These are phyloP conservation scores for Micrasema minimum DNA, from an alignment of 1,140 invertebrate species.

Conservation along the genomic window DNA sequence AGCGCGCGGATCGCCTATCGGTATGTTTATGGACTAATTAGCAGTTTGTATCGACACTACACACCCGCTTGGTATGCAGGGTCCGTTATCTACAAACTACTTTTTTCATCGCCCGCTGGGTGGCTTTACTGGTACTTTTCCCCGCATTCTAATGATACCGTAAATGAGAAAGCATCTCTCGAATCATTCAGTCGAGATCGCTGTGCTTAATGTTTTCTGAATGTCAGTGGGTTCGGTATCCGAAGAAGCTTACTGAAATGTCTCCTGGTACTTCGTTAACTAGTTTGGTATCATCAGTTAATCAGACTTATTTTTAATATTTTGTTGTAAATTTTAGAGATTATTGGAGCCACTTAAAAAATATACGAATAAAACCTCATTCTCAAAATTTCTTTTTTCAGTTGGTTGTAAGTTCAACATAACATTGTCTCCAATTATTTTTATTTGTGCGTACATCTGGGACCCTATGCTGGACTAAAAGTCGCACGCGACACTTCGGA, in stretches of 20 bases:
- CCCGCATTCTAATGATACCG: conserved; percentile 19
- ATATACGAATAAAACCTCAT: too few species aligned
- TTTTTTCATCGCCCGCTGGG: conserved; percentile 34
- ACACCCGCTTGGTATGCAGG: neutral
- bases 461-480: too few species aligned
- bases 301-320: neutral
- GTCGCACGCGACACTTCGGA: too few species aligned
- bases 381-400: too few species aligned
- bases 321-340: too few species aligned
- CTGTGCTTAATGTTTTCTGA: conserved; percentile 13
- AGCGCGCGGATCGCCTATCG: conserved; percentile 46
- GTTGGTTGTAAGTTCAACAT: too few species aligned
- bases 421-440: too few species aligned
- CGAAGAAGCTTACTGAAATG: conserved; percentile 6
- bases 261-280: neutral
- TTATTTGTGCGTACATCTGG: too few species aligned
- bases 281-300: neutral
- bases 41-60: conserved; percentile 43
- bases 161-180: conserved; percentile 33
- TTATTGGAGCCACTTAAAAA: too few species aligned
- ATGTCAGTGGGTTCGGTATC: conserved; percentile 17
- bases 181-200: neutral
- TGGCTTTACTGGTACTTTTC: conserved; percentile 22
- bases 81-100: conserved; percentile 14
- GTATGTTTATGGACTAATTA: conserved; percentile 54